phyloP scores from a whole-genome alignment of 1,140 invertebrate species.

The Ips nitidus region DNA sequence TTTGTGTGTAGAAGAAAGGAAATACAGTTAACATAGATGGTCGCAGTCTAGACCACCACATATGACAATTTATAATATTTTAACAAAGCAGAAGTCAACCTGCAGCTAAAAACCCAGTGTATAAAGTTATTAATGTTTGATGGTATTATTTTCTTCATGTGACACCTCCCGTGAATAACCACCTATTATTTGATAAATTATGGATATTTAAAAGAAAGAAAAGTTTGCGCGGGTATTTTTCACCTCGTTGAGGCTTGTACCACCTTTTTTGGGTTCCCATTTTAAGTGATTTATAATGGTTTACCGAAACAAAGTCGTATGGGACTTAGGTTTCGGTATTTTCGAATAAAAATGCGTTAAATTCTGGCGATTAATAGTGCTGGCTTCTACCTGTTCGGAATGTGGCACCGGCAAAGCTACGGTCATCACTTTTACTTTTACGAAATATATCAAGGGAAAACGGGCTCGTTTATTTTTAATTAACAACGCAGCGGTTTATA shows the following conservation, averaged over 20 bases:
- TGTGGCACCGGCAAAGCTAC: constrained; percentile 17
- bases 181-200: constrained; percentile 36
- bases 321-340: constrained; percentile 30
- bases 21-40: constrained; percentile 11
- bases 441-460: constrained; percentile 27
- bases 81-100: constrained; percentile 47
- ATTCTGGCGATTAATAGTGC: constrained; percentile 33
- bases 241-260: constrained; percentile 30
- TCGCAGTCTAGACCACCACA: constrained; percentile 43
- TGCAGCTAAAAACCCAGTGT: constrained; percentile 41
- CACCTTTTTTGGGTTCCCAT: constrained; percentile 27
- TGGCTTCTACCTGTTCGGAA: constrained; percentile 30
- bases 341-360: constrained; percentile 35
- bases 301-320: constrained; percentile 27
- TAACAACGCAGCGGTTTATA: constrained; percentile 26
- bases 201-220: constrained; percentile 31
- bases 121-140: constrained; percentile 51
- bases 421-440: constrained; percentile 35
- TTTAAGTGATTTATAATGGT: constrained; percentile 31
- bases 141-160: constrained; percentile 45
- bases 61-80: constrained; percentile 52
- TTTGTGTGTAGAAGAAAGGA: not conserved
- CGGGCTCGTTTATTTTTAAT: constrained; percentile 30
- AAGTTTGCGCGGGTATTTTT: constrained; percentile 28
- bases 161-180: constrained; percentile 30